These are phyloP conservation scores for Cyanoramphus novaezelandiae DNA, from an alignment of 2,113 vertebrate species.

Conservation along the genomic window DNA sequence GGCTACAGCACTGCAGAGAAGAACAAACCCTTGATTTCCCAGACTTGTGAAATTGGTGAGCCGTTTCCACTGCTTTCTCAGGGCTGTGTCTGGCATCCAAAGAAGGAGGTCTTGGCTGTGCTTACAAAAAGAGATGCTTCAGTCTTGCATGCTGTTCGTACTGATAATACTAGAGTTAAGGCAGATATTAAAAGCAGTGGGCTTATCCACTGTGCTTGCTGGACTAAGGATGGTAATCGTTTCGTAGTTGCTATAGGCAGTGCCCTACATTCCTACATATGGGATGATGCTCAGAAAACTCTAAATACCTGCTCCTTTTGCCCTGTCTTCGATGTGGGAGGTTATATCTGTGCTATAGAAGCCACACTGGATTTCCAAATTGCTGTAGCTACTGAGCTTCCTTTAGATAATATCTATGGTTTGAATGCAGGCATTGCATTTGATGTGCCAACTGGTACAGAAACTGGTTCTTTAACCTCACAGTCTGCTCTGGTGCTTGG, in stretches of 20 bases:
- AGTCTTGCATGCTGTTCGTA: constrained; percentile 80
- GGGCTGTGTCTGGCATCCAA: constrained; percentile 95
- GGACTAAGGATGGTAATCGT: constrained; percentile 89
- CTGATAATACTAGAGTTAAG: constrained; percentile 82
- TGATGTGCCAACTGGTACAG: constrained; percentile 68
- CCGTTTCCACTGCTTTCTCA: constrained; percentile 86
- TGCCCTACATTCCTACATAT: constrained; percentile 87
- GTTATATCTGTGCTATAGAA: constrained; percentile 86
- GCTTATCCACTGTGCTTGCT: constrained; percentile 87
- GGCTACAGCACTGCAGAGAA: constrained; percentile 78
- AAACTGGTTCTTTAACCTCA: constrained; percentile 57
- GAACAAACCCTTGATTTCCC: constrained; percentile 85
- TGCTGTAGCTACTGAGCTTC: constrained; percentile 88
- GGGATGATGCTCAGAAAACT: constrained; percentile 86
- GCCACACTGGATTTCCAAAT: constrained; percentile 83
- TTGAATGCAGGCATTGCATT: constrained; percentile 84
- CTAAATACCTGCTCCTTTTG: constrained; percentile 85
- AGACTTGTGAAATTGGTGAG: constrained; percentile 89
- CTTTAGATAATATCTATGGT: constrained; percentile 85
- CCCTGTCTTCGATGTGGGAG: constrained; percentile 88
- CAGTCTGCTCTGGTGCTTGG: constrained; percentile 62
- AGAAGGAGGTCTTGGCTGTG: constrained; percentile 83
- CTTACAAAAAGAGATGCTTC: constrained; percentile 87
- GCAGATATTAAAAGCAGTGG: constrained; percentile 84
- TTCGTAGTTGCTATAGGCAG: constrained; percentile 87